These are phyloP conservation scores for Anastrepha obliqua DNA, from an alignment of 1,140 invertebrate species.

Conservation along the genomic window DNA sequence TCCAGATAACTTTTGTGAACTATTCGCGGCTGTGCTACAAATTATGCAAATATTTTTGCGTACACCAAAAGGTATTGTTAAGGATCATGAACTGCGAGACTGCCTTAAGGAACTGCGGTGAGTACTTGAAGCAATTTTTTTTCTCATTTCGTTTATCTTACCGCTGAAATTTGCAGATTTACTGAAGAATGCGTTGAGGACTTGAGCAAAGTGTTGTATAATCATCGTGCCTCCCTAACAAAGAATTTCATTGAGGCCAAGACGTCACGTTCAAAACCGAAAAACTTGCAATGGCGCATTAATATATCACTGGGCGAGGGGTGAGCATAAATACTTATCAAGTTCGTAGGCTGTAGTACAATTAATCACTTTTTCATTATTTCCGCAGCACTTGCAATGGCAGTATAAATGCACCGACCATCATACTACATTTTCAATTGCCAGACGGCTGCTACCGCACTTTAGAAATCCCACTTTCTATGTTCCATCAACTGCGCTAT, in stretches of 20 bases:
- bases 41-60: slow-evolving; percentile 72
- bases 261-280: slow-evolving; percentile 66
- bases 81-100: slow-evolving; percentile 68
- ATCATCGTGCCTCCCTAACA: slow-evolving; percentile 68
- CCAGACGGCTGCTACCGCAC: slow-evolving; percentile 66
- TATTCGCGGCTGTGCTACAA: slow-evolving; percentile 69
- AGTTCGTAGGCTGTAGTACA: not conserved
- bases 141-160: not conserved
- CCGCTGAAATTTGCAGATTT: slow-evolving; percentile 59
- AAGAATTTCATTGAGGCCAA: slow-evolving; percentile 70
- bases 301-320: slow-evolving; percentile 68
- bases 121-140: not conserved
- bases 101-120: slow-evolving; percentile 68
- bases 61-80: slow-evolving; percentile 68
- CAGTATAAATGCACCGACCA: slow-evolving; percentile 62
- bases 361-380: not conserved
- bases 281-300: slow-evolving; percentile 72
- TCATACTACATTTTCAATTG: slow-evolving; percentile 70
- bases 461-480: slow-evolving; percentile 68
- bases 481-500: slow-evolving; percentile 71
- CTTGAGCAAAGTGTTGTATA: slow-evolving; percentile 69
- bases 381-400: not conserved
- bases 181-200: slow-evolving; percentile 69
- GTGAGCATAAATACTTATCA: slow-evolving; percentile 58
- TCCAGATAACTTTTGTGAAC: slow-evolving; percentile 71